phyloP scores from a whole-genome alignment of 2,113 vertebrate species.

The Bos indicus region DNA sequence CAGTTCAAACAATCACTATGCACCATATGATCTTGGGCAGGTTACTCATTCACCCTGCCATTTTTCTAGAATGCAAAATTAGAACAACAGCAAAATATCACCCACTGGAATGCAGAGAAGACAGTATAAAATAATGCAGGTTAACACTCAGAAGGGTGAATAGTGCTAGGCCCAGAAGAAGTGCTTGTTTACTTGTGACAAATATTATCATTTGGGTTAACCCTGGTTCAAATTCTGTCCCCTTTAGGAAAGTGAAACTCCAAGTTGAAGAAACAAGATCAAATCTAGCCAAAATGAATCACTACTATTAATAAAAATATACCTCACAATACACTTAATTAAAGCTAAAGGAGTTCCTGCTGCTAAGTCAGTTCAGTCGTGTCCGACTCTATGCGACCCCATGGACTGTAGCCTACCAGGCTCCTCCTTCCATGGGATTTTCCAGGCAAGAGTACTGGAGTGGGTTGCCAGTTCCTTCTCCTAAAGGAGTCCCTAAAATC shows the following conservation, averaged over 20 bases:
- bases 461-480: neutral
- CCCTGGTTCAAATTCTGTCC: neutral
- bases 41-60: neutral
- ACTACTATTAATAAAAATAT: neutral
- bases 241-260: neutral
- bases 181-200: neutral
- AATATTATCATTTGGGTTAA: neutral
- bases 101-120: neutral
- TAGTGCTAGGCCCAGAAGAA: neutral
- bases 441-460: neutral
- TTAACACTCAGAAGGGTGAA: neutral
- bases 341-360: neutral
- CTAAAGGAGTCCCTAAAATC: neutral
- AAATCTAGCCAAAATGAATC: neutral
- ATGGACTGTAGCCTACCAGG: neutral
- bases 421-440: neutral
- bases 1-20: neutral
- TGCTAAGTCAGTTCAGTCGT: rapidly evolving
- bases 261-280: neutral
- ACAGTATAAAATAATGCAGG: neutral
- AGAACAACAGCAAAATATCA: neutral
- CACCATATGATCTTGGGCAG: neutral
- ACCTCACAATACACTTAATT: neutral
- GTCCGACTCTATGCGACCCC: neutral
- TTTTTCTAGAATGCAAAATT: neutral